phyloP scores from a whole-genome alignment of 1,140 invertebrate species.

The Lycorma delicatula region DNA sequence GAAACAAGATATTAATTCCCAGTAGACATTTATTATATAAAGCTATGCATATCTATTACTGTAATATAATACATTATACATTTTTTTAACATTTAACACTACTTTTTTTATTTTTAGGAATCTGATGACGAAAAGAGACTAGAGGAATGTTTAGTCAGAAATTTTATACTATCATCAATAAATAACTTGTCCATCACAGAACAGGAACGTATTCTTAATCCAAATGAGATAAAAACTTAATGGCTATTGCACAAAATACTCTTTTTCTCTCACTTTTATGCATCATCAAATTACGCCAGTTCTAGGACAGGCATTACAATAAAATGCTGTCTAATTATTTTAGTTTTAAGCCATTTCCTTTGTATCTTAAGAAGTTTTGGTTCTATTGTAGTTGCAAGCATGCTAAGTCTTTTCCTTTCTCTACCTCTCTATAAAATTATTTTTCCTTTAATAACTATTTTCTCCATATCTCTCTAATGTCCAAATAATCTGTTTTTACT shows the following conservation, averaged over 20 bases:
- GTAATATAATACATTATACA: background rate
- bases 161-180: conserved; percentile 15
- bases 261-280: too few relatives aligned
- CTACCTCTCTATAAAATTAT: background rate
- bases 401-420: too few relatives aligned
- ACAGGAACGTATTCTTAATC: conserved; percentile 21
- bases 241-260: too few relatives aligned
- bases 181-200: conserved; percentile 6
- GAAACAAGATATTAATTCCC: too few relatives aligned
- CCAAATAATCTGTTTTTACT: background rate
- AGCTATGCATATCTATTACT: background rate
- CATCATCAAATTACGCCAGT: too few relatives aligned
- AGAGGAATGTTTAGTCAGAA: conserved; percentile 24
- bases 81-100: background rate
- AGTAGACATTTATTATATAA: background rate
- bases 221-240: conserved; percentile 30
- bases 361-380: background rate
- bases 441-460: background rate
- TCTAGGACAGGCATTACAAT: too few relatives aligned
- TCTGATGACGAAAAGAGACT: conserved; percentile 20
- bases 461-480: background rate
- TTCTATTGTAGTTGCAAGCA: too few relatives aligned
- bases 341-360: background rate
- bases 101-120: conserved; percentile 9
- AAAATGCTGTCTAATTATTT: background rate